Base-by-base conservation (phyloP, 2,888 invertebrate genomes). In the Stenoptilia bipunctidactyla region DNA sequence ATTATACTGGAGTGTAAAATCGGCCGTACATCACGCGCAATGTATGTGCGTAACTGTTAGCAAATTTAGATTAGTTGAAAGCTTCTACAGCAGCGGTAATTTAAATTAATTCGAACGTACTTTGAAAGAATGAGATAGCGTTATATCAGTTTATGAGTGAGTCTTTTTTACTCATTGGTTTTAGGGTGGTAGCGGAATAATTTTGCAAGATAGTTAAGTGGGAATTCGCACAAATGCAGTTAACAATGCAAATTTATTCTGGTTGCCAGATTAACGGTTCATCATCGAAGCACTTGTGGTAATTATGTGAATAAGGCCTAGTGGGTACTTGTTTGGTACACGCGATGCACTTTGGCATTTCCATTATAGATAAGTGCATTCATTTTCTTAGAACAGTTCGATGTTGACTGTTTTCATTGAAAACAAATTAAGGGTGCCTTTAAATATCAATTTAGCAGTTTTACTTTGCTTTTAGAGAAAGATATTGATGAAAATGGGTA, bases 221-320 rank as follows among this genome's bases (percentile, higher is more conserved):
- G 4, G n/a, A 30, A 27, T 3, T 15, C 13, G 6, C 36, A 35
- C 15, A 38, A 33, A 38, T 13, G 25, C 34, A 13, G 37, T 66
- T 64, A 66, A 66, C 66, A 64, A 77, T 75, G 76, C 68, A 77
- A 77, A 79, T 79, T 71, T 77, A 77, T 76, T 76, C 74, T 65
- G 66, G 66, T 66, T 65, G 55, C 56, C 55, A 65, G 68, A 73
- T 75, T 74, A 77, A 65, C 70, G 62, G 72, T 60, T 67, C 69
- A 71, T 75, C 67, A 71, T 72, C 55, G 63, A 63, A 57, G 62
- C 66, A 73, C 71, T 76, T 69, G 30, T 30, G 30, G 30, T 30
- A 30, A 30, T 30, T 30, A 30, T 30, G 30, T 30, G 30, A 30
- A 30, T 30, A 30, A 12, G 30, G 30, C 12, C 30, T 20, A n/a